phyloP scores from a whole-genome alignment of 2,888 invertebrate species.

The Macaria liturata region DNA sequence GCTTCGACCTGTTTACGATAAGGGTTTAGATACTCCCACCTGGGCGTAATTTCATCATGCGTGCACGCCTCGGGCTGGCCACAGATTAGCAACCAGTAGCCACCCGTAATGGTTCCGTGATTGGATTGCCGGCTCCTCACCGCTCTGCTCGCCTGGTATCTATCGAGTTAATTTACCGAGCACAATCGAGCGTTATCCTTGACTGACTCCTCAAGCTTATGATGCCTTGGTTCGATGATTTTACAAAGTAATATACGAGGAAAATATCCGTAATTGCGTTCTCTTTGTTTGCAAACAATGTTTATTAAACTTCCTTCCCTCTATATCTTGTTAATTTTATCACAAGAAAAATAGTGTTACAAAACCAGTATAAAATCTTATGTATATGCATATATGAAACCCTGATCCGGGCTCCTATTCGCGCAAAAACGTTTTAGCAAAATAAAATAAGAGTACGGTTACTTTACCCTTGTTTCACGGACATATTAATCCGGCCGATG shows the following conservation, averaged over 20 bases:
- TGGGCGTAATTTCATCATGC: constrained; percentile 11
- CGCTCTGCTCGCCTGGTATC: constrained; percentile 59
- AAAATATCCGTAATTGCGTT: neutral
- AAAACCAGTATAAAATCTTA: too few relatives aligned
- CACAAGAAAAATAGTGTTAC: too few relatives aligned
- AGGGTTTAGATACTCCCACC: neutral
- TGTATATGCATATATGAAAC: constrained; percentile 9
- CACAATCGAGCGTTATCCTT: constrained; percentile 37
- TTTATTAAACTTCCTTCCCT: too few relatives aligned
- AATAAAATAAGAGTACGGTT: constrained; percentile 27
- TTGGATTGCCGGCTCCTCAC: constrained; percentile 68
- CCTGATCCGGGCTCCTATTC: constrained; percentile 7
- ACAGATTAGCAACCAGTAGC: constrained; percentile 23
- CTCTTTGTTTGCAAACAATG: too few relatives aligned
- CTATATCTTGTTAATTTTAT: too few relatives aligned
- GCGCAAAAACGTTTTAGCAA: constrained; percentile 22
- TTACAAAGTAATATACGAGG: constrained; percentile 14
- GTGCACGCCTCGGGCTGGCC: constrained; percentile 11
- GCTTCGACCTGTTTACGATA: too few relatives aligned
- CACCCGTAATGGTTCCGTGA: constrained; percentile 61
- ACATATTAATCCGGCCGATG: constrained; percentile 41
- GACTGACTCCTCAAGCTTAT: constrained; percentile 15
- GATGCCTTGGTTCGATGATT: constrained; percentile 13
- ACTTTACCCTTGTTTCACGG: constrained; percentile 29
- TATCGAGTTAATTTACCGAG: constrained; percentile 63